Evolutionary conservation across 1,140 invertebrate species (phyloP).

Genomic region (Drosophila subpulchrella): DNA sequence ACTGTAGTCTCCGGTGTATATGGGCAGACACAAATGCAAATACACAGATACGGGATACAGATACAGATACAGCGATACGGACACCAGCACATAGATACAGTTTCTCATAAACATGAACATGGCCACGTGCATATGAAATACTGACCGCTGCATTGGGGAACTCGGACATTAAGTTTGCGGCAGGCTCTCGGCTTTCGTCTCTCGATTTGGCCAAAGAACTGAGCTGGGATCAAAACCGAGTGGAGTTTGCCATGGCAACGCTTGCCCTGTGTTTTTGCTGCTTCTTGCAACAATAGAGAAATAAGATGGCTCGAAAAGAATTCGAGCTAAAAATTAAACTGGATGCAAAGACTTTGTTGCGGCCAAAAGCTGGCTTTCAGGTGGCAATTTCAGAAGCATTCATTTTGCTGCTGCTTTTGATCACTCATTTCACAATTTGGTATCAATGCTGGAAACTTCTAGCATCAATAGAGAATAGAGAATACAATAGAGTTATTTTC

Average conservation of each 20-base stretch:
- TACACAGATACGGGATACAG: constrained; percentile 17
- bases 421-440: neutral
- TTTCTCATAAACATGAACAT: constrained; percentile 40
- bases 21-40: constrained; percentile 66
- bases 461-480: too few species aligned
- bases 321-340: constrained; percentile 9
- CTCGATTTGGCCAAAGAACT: constrained; percentile 10
- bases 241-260: constrained; percentile 25
- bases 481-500: too few species aligned
- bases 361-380: neutral
- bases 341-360: constrained; percentile 11
- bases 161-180: constrained; percentile 54
- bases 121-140: constrained; percentile 74
- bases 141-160: constrained; percentile 65
- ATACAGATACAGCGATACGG: constrained; percentile 13
- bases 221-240: constrained; percentile 21
- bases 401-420: neutral
- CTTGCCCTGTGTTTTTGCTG: constrained; percentile 13
- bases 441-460: too few species aligned
- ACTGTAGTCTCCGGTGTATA: constrained; percentile 47
- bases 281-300: constrained; percentile 10
- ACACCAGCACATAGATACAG: constrained; percentile 17
- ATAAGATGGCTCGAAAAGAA: constrained; percentile 24
- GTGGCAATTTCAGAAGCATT: neutral
- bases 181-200: constrained; percentile 17